Percentiles rank a stretch among this genome's conserved stretches.
Evolutionary conservation across 2,113 vertebrate genomes (phyloP).

Genomic region (Notarius quadriscutis): DNA sequence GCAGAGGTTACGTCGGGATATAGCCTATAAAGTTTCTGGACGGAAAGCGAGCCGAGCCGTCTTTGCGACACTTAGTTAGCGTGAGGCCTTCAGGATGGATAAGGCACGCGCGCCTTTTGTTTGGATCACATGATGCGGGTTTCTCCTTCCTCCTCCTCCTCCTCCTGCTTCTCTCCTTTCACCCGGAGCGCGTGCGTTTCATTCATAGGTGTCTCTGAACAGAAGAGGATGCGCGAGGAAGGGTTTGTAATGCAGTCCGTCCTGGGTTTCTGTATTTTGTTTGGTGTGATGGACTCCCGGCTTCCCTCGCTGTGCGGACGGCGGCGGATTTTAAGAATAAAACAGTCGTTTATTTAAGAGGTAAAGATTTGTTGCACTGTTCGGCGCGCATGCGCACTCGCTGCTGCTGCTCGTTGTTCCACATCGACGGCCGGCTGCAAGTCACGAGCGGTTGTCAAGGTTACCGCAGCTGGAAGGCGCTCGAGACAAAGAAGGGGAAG

Average conservation of each 20-base stretch:
- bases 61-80: background rate
- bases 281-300: too few species aligned
- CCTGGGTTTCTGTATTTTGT: too few species aligned
- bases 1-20: slow-evolving; percentile 56
- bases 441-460: slow-evolving; percentile 68
- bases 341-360: background rate
- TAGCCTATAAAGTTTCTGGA: slow-evolving; percentile 48
- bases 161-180: too few species aligned
- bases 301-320: background rate
- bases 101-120: background rate
- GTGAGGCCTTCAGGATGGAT: background rate
- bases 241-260: too few species aligned
- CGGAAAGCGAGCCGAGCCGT: background rate
- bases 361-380: background rate
- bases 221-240: background rate
- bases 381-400: background rate
- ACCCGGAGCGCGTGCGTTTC: background rate
- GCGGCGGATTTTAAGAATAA: too few species aligned
- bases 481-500: slow-evolving; percentile 22
- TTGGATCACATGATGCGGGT: background rate
- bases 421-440: slow-evolving; percentile 18
- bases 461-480: slow-evolving; percentile 63
- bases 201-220: background rate
- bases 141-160: too few species aligned
- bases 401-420: background rate